Base-by-base conservation (phyloP, 1,140 invertebrate genomes). In the Calliopsis andreniformis region DNA sequence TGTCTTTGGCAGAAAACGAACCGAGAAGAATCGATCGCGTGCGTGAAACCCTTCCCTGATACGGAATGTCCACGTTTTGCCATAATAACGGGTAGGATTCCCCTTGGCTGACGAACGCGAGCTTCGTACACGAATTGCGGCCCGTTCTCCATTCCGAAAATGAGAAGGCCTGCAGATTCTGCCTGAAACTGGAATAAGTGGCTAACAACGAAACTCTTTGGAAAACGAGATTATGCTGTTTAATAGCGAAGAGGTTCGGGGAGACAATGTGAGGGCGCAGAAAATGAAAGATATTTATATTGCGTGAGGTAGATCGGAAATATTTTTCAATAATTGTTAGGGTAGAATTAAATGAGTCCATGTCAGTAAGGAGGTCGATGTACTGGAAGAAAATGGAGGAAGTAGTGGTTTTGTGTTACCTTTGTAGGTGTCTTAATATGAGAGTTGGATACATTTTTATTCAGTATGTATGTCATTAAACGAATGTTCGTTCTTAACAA, bases 1-100 rank as follows among this genome's bases (percentile, higher is more conserved):
- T 62, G 43, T 43, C 63, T 79, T 75, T 51, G 51, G 42, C n/a
- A n/a, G 53, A 76, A 75, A 67, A 64, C 56, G 39, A 43, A 62
- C 16, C 49, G 49, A 10, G 23, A 80, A 70, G 56, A 61, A 80
- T 76, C 25, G 78, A 68, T 82, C 35, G 77, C 78, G 79, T 81
- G 78, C 66, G 64, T 47, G 28, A 20, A 14, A 28, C 23, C 47
- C 39, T 61, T 39, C 55, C 23, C 35, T 16, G 18, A 10, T 49
- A 30, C 56, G 23, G 28, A 68, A 66, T 68, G 59, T 53, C 23
- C 68, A 49, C 42, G 32, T 20, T 39, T 53, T n/a, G 45, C 30
- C 39, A 42, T 82, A 80, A 80, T 82, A 32, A 79, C 45, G 47
- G 49, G 63, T 58, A 51, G 5, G 70, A 69, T 69, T 20, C 55